A percentile compares a stretch with the other conserved stretches of the same genome.
Conservation (phyloP, 1,140 invertebrate genomes). For the Leguminivora glycinivorella region DNA sequence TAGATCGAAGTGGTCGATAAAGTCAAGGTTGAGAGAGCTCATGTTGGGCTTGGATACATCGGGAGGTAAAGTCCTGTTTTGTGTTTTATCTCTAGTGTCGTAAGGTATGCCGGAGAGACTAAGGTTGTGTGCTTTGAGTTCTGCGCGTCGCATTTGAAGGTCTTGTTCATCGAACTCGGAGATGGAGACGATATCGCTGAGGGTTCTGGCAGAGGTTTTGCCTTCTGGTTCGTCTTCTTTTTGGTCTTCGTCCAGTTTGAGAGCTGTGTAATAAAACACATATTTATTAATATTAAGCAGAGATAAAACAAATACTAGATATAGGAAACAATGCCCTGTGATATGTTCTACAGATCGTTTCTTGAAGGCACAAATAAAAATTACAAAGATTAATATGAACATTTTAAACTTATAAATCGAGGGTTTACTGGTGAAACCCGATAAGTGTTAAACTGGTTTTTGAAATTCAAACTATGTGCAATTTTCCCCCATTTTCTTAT, state of each 20-base stretch:
- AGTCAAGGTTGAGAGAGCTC: conserved; percentile 64
- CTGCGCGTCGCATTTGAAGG: conserved; percentile 72
- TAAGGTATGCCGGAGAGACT: conserved; percentile 46
- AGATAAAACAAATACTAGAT: too few relatives aligned
- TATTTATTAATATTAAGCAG: too few relatives aligned
- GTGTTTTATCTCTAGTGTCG: conserved; percentile 46
- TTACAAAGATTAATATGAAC: too few relatives aligned
- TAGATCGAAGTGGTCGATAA: conserved; percentile 52
- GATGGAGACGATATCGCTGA: conserved; percentile 86
- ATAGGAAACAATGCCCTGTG: too few relatives aligned
- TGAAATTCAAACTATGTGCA: too few relatives aligned
- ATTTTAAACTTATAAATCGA: too few relatives aligned
- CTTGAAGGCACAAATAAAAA: too few relatives aligned
- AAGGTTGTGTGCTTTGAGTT: conserved; percentile 61
- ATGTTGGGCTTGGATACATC: conserved; percentile 57
- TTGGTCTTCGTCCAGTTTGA: conserved; percentile 79
- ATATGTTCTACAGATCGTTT: too few relatives aligned
- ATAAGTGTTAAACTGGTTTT: too few relatives aligned
- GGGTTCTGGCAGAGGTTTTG: conserved; percentile 81
- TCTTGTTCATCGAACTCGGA: conserved; percentile 84
- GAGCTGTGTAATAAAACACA: conserved; percentile 50
- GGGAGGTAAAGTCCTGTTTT: conserved; percentile 61
- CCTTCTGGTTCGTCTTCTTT: conserved; percentile 62
- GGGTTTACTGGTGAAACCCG: too few relatives aligned
- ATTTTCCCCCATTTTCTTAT: too few relatives aligned